phyloP scores from a whole-genome alignment of 2,113 vertebrate genomes.

The Ammodytes marinus region DNA sequence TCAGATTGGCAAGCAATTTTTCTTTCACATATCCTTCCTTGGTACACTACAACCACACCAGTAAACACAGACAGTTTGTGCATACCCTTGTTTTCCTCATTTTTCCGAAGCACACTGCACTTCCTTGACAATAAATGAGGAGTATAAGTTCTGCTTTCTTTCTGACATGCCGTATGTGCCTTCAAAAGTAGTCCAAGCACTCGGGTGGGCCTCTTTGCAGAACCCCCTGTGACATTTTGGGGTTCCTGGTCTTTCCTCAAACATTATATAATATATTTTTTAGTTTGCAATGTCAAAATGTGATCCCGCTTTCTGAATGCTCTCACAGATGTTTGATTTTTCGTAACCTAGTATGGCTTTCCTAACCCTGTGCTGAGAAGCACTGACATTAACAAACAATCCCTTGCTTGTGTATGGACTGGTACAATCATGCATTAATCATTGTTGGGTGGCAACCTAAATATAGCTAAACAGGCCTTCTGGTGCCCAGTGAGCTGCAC shows the following conservation, averaged over 20 bases:
- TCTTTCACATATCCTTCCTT: background rate
- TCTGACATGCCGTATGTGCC: slow-evolving; percentile 16
- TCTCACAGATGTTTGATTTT: slow-evolving; percentile 12
- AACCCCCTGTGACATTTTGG: slow-evolving; percentile 24
- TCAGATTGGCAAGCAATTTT: slow-evolving; percentile 4
- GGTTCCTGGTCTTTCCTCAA: slow-evolving; percentile 18
- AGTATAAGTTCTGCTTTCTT: slow-evolving; percentile 21
- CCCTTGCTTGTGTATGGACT: background rate
- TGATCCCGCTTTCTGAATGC: slow-evolving; percentile 13
- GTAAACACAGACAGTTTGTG: background rate
- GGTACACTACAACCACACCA: background rate
- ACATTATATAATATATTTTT: background rate
- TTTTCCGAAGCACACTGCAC: background rate
- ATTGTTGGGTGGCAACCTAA: slow-evolving; percentile 29
- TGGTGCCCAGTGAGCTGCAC: slow-evolving; percentile 16
- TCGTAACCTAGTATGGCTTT: background rate
- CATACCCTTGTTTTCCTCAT: background rate
- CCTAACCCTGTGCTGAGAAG: background rate
- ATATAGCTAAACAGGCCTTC: background rate
- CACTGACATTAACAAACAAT: slow-evolving; percentile 29
- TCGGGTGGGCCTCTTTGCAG: slow-evolving; percentile 27
- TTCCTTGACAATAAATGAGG: slow-evolving; percentile 3
- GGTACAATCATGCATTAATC: slow-evolving; percentile 40
- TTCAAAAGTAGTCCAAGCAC: slow-evolving; percentile 37
- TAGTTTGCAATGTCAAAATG: slow-evolving; percentile 12